Base-by-base conservation (phyloP, 2,797 vertebrate genomes). In the Lagocephalus sceleratus region DNA sequence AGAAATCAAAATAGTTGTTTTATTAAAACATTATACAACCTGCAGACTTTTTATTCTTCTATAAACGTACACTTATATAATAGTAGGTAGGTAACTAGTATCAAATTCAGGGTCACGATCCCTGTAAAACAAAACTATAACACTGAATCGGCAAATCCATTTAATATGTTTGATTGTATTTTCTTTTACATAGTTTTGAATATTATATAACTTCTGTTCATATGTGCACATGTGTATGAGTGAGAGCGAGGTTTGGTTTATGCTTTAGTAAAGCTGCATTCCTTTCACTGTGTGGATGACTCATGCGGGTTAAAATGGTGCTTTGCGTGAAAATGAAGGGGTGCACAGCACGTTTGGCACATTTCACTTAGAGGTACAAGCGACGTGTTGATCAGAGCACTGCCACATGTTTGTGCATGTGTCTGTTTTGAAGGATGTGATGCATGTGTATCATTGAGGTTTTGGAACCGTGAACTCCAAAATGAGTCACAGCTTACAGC, bases 401-500 rank as follows among this genome's bases (percentile, higher is more conserved):
- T 51, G 58, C 14, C 45, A 23, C 38, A 39, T 69, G 49, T 44
- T 41, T 61, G 20, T 54, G 53, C 51, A 22, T 54, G 29, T n/a
- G 26, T 35, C 32, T 35, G 11, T 61, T 51, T 60, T 61, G 45
- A 41, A 41, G 54, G 50, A 45, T 57, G 22, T 4, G 48, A 35
- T 54, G 44, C 38, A 14, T 62, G 47, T 54, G 59, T 47, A 45
- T 82, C 39, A 20, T 51, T 51, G 68, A 78, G 84, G 85, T 89
- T n/a, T 87, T 86, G 82, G 75, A 85, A 64, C 22, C 49, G 61
- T 51, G 44, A 62, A 55, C 51, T 73, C 44, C 51, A 77, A 68
- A n/a, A 69, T 90, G 90, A 90, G 73, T 92, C 88, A 90, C 69
- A 85, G 66, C 76, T 86, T 88, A 86, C 86, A 87, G 60, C 59